Conservation (phyloP, 1,140 invertebrate genomes). For the Meloidogyne hapla region DNA sequence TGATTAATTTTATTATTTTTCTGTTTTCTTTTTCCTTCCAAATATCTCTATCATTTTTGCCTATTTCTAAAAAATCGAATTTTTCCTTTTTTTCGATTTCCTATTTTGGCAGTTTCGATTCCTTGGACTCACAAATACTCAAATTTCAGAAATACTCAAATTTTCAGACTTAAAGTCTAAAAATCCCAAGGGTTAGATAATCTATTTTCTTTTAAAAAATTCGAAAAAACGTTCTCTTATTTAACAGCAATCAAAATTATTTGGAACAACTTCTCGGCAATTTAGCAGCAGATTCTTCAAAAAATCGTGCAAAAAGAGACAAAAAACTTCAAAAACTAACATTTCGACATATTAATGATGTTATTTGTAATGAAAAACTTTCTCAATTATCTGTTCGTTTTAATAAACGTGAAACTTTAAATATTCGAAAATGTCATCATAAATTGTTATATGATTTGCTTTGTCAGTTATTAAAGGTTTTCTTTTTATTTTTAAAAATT, state of each 20-base stretch:
- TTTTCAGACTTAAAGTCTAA: too few species aligned
- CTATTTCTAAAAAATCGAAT: too few species aligned
- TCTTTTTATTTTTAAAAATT: neutral
- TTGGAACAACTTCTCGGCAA: slow-evolving; percentile 32
- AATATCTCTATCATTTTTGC: too few species aligned
- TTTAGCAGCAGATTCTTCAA: slow-evolving; percentile 46
- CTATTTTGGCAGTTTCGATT: too few species aligned
- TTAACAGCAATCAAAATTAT: slow-evolving; percentile 29
- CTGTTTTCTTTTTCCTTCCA: neutral
- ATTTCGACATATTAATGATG: slow-evolving; percentile 49
- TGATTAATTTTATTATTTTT: too few species aligned
- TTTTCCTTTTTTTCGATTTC: too few species aligned
- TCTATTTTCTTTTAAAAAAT: neutral
- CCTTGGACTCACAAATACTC: too few species aligned
- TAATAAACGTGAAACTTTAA: slow-evolving; percentile 40
- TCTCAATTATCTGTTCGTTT: slow-evolving; percentile 36
- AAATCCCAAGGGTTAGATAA: neutral
- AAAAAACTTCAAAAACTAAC: slow-evolving; percentile 51
- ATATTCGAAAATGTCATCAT: slow-evolving; percentile 44
- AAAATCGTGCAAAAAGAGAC: slow-evolving; percentile 47
- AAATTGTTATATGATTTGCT: slow-evolving; percentile 47
- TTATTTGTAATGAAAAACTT: slow-evolving; percentile 39
- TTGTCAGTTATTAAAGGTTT: slow-evolving; percentile 46
- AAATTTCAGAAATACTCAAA: too few species aligned
- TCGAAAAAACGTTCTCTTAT: neutral